These are phyloP conservation scores for Enhydra lutris DNA, from an alignment of 2,113 vertebrate species.

Conservation along the genomic window DNA sequence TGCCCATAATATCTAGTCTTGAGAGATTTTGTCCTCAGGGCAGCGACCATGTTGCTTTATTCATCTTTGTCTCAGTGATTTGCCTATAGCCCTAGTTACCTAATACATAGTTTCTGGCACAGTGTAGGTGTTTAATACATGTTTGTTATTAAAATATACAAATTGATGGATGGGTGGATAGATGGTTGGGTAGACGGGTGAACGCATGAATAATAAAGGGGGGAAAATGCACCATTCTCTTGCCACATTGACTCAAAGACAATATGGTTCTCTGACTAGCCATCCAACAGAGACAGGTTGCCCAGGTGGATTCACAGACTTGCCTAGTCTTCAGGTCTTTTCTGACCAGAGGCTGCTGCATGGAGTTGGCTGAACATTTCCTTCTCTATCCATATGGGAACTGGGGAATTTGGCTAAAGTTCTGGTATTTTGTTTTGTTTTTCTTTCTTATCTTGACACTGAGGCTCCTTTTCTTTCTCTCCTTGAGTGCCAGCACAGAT, in stretches of 20 bases:
- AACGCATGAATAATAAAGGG: not conserved
- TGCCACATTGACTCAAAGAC: not conserved
- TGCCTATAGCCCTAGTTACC: not conserved
- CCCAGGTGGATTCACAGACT: constrained; percentile 29
- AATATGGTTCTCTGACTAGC: not conserved
- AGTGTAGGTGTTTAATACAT: constrained; percentile 16
- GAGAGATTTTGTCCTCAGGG: constrained; percentile 41
- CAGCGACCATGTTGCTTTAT: not conserved
- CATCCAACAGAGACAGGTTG: not conserved
- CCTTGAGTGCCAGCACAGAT: constrained; percentile 65
- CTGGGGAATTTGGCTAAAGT: constrained; percentile 59
- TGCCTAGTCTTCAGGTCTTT: not conserved
- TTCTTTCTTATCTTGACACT: constrained; percentile 69
- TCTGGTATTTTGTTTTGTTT: constrained; percentile 75
- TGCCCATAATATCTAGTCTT: constrained; percentile 23
- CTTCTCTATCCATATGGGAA: constrained; percentile 34
- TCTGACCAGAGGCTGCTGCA: constrained; percentile 41
- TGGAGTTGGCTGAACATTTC: constrained; percentile 36
- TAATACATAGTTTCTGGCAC: not conserved
- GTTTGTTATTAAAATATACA: not conserved
- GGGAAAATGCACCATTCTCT: not conserved
- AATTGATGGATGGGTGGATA: not conserved
- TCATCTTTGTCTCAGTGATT: constrained; percentile 19
- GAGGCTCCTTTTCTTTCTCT: constrained; percentile 61
- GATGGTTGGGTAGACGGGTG: not conserved